phyloP scores from a whole-genome alignment of 2,888 invertebrate species.

The Therioaphis trifolii region DNA sequence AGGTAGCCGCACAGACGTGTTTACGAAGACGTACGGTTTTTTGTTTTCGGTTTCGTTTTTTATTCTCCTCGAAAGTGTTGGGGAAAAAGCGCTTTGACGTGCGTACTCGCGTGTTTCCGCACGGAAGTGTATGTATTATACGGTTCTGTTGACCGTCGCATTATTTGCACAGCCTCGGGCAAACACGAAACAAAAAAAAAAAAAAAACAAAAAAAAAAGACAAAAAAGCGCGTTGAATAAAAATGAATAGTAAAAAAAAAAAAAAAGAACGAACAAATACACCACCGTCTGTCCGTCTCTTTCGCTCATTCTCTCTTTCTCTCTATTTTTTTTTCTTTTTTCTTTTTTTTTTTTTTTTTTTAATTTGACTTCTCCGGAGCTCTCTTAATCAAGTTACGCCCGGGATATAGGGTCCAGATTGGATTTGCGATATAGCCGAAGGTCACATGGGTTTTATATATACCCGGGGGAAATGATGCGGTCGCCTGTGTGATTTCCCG shows the following conservation, averaged over 20 bases:
- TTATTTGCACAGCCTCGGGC: constrained; percentile 31
- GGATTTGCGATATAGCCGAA: constrained; percentile 59
- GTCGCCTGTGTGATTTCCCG: constrained; percentile 53
- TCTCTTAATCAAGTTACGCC: constrained; percentile 56
- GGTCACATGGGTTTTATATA: constrained; percentile 51
- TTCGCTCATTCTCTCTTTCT: background rate
- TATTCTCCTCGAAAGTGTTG: too few species aligned
- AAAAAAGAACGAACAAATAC: constrained; percentile 33
- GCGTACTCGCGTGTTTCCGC: too few species aligned
- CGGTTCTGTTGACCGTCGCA: background rate
- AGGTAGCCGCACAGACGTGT: too few species aligned
- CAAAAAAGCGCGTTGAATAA: background rate
- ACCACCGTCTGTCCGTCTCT: background rate
- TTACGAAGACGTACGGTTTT: too few species aligned
- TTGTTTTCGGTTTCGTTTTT: too few species aligned
- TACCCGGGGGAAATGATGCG: constrained; percentile 59
- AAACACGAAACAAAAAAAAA: background rate
- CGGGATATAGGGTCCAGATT: constrained; percentile 46
- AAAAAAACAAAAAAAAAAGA: background rate
- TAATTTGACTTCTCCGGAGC: constrained; percentile 49
- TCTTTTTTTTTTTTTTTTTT: constrained; percentile 33
- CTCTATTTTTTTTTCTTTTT: background rate
- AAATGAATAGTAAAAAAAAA: constrained; percentile 17
- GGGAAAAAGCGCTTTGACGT: too few species aligned
- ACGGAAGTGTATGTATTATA: too few species aligned